Conservation (phyloP, 2,888 invertebrate species). For the Andricus curvator region DNA sequence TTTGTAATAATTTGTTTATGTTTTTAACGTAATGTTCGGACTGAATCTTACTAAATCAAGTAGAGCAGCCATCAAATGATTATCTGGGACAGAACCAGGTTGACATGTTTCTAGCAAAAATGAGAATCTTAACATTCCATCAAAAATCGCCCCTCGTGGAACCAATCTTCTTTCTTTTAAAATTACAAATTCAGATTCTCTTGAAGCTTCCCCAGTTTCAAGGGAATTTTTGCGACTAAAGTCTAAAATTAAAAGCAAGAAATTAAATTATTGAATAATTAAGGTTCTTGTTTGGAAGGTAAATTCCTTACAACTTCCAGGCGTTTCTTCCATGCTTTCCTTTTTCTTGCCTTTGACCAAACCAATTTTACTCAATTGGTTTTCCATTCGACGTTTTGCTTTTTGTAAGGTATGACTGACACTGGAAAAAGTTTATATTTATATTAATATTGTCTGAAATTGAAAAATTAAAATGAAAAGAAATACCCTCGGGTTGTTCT, state of each 20-base stretch:
- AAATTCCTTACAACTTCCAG: constrained; percentile 85
- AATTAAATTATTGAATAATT: background rate
- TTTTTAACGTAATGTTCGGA: background rate
- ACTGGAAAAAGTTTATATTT: constrained; percentile 67
- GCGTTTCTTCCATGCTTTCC: constrained; percentile 92
- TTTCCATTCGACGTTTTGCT: constrained; percentile 93
- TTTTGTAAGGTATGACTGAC: constrained; percentile 87
- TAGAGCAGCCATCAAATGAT: constrained; percentile 95
- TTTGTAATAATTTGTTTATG: background rate
- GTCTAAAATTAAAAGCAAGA: constrained; percentile 77
- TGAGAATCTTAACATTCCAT: constrained; percentile 94
- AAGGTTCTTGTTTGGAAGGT: background rate
- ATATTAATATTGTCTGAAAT: background rate
- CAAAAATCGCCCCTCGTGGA: constrained; percentile 86
- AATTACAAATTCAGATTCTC: constrained; percentile 93
- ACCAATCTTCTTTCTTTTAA: constrained; percentile 93
- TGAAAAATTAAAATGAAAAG: constrained; percentile 9
- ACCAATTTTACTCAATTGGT: constrained; percentile 91
- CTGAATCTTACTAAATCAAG: constrained; percentile 89
- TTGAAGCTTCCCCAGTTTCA: constrained; percentile 88
- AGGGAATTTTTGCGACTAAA: constrained; percentile 90
- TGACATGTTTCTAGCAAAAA: constrained; percentile 97
- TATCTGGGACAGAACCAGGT: constrained; percentile 97
- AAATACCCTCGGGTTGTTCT: constrained; percentile 70
- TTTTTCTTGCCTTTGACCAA: constrained; percentile 91